Evolutionary conservation across 2,888 invertebrate genomes (phyloP).

Genomic region (Copidosoma aretas): DNA sequence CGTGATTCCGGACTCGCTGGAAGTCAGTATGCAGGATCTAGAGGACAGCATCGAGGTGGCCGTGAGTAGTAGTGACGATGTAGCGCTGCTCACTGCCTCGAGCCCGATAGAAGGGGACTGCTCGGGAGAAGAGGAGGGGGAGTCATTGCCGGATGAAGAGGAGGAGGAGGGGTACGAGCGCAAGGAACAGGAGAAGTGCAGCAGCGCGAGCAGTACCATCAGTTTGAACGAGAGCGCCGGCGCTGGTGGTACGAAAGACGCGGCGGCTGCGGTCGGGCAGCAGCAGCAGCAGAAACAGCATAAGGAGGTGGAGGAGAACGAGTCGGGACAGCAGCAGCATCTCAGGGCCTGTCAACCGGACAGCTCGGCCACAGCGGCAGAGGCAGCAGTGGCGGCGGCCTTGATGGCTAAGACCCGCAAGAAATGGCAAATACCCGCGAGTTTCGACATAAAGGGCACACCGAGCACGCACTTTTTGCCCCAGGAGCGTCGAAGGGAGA

Average conservation of each 20-base stretch:
- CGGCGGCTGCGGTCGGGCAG: not conserved
- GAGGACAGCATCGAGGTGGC: conserved; percentile 38
- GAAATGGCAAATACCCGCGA: conserved; percentile 40
- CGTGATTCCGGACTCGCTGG: conserved; percentile 57
- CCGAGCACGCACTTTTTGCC: conserved; percentile 35
- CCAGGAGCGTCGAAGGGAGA: conserved; percentile 11
- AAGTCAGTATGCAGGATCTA: conserved; percentile 42
- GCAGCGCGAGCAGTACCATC: conserved; percentile 12
- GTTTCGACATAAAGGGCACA: conserved; percentile 40
- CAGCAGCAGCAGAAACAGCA: too few relatives aligned
- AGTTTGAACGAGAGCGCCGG: conserved; percentile 12
- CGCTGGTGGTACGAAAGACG: too few relatives aligned
- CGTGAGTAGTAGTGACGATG: too few relatives aligned
- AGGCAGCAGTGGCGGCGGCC: conserved; percentile 17
- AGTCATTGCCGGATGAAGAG: not conserved
- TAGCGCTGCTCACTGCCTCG: conserved; percentile 27
- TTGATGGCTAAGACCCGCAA: conserved; percentile 40
- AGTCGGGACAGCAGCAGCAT: conserved; percentile 3
- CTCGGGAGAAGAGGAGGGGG: not conserved
- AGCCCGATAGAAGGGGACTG: conserved; percentile 30
- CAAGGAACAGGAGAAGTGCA: conserved; percentile 8
- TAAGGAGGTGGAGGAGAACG: not conserved
- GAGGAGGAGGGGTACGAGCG: not conserved
- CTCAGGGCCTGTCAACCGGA: not conserved
- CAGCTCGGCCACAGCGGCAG: conserved; percentile 10